Conservation (phyloP, 2,113 vertebrate species). For the Psittacula cyanocephala region DNA sequence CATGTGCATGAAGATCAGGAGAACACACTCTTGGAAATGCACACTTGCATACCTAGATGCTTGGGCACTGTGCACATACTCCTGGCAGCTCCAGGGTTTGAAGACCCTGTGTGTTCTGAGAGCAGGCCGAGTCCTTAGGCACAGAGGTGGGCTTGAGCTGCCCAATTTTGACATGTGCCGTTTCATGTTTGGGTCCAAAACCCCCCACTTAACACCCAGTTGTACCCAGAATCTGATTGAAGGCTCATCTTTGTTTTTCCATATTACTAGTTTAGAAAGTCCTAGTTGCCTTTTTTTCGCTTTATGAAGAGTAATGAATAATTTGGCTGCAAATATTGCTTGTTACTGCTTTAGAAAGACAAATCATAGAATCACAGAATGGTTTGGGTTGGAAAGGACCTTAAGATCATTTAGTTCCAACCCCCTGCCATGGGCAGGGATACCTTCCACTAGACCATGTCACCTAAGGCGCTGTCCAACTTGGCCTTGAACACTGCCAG, state of each 20-base stretch:
- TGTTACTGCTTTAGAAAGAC: background rate
- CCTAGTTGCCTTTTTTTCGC: background rate
- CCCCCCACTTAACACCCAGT: accelerated
- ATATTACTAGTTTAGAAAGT: background rate
- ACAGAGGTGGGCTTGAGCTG: background rate
- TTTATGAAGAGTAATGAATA: background rate
- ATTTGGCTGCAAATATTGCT: background rate
- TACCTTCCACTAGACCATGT: background rate
- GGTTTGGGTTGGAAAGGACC: background rate
- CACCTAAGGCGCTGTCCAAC: background rate
- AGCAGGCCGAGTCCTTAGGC: background rate
- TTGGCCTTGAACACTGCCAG: background rate
- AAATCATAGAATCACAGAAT: background rate
- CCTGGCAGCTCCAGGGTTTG: background rate
- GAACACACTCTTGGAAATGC: background rate
- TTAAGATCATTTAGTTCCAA: background rate
- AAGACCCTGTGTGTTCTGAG: background rate
- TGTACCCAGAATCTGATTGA: background rate
- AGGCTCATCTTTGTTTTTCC: background rate
- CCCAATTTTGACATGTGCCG: background rate
- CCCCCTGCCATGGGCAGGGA: background rate
- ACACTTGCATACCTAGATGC: background rate
- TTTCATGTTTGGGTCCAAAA: background rate
- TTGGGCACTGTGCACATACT: accelerated
- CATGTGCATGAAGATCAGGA: background rate